Evolutionary conservation across 35 echinoderm and acorn worm species (phyloP).

Genomic region (Nesometra sesokonis): DNA sequence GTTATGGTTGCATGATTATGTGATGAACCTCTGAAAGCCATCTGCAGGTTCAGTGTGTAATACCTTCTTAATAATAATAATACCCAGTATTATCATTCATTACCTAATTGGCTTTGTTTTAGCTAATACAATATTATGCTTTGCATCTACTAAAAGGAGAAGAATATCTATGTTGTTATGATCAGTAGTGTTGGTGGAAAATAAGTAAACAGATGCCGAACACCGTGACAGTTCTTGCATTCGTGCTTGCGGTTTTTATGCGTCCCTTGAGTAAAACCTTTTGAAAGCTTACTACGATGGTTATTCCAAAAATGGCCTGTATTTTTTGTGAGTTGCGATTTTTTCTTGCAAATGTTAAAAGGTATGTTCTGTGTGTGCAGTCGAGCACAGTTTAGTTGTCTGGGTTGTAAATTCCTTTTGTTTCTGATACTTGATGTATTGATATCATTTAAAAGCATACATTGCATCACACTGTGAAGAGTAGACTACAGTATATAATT

Average conservation of each 20-base stretch:
- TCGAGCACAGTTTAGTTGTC: not conserved
- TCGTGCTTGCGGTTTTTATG: not conserved
- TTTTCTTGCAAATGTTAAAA: not conserved
- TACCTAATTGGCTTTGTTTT: not conserved
- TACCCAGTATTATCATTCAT: too few species aligned
- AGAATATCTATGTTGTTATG: not conserved
- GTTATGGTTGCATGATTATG: too few species aligned
- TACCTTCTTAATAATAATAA: too few species aligned
- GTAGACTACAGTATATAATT: not conserved
- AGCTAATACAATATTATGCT: not conserved
- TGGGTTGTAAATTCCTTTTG: not conserved
- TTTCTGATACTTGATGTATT: not conserved
- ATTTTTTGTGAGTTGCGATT: not conserved
- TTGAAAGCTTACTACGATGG: not conserved
- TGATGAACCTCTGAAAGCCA: too few species aligned
- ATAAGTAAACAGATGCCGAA: not conserved
- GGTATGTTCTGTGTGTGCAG: not conserved
- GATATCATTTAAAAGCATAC: not conserved
- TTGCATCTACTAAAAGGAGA: not conserved
- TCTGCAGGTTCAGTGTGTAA: too few species aligned
- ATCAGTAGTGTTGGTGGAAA: not conserved
- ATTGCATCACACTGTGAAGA: not conserved
- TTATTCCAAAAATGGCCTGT: not conserved
- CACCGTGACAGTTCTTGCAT: not conserved
- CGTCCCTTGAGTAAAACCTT: not conserved